These are phyloP conservation scores for Manis pentadactyla DNA, from an alignment of 2,797 vertebrate genomes.

Conservation along the genomic window DNA sequence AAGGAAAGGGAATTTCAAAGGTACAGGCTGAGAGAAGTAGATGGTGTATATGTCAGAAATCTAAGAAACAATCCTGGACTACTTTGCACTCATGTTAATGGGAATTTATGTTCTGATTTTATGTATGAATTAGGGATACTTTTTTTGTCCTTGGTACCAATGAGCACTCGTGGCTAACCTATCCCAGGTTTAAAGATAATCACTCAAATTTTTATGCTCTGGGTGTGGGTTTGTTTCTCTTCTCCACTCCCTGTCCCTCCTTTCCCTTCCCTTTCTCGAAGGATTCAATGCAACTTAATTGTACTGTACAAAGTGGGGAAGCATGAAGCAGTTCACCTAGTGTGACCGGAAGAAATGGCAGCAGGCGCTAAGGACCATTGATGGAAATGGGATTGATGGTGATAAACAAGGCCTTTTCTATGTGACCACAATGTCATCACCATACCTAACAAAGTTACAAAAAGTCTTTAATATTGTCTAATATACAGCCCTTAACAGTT, in stretches of 20 bases:
- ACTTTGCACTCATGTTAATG: background rate
- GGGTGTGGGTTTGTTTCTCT: background rate
- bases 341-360: background rate
- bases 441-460: background rate
- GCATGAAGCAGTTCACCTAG: background rate
- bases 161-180: background rate
- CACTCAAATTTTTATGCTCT: background rate
- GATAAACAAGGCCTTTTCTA: background rate
- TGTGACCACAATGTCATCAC: background rate
- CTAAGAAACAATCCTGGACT: background rate
- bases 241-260: rapidly evolving
- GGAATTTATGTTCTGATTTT: background rate
- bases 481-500: background rate
- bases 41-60: background rate
- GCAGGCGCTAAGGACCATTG: background rate
- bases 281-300: background rate
- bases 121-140: background rate
- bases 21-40: background rate
- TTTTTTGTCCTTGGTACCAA: background rate
- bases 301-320: background rate
- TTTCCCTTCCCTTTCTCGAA: background rate
- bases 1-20: background rate
- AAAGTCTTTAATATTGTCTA: background rate
- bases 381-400: background rate
- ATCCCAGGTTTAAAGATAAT: background rate